phyloP scores from a whole-genome alignment of 1,140 invertebrate genomes.

The Thaumetopoea pityocampa region DNA sequence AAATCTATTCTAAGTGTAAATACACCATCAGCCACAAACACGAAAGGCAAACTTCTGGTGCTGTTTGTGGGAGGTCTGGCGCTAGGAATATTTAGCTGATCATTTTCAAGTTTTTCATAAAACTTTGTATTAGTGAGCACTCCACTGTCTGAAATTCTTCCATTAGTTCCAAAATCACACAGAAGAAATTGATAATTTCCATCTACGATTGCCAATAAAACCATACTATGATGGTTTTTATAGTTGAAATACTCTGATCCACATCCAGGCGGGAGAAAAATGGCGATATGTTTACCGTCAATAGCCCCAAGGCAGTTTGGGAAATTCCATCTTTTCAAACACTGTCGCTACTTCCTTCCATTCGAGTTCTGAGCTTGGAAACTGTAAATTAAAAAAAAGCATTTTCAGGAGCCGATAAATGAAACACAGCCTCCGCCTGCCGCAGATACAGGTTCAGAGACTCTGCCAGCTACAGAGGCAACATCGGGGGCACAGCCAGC shows the following conservation, averaged over 20 bases:
- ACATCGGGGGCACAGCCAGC: no score
- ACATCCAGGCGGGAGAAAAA: not conserved
- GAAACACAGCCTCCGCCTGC: no score
- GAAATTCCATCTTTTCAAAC: constrained; percentile 2
- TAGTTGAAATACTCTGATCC: constrained; percentile 5
- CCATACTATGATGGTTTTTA: not conserved
- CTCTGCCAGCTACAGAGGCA: no score
- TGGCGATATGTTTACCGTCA: constrained; percentile 2
- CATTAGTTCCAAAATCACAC: constrained; percentile 3
- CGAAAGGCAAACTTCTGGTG: not conserved
- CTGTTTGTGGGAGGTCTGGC: not conserved
- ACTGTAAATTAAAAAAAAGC: no score
- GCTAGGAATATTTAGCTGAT: not conserved
- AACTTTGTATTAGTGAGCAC: constrained; percentile 2
- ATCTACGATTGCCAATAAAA: constrained; percentile 2
- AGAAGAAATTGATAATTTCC: constrained; percentile 1
- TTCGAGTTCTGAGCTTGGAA: no score
- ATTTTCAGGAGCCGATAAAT: no score
- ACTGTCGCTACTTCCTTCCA: not conserved
- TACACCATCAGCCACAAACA: no score
- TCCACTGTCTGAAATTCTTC: constrained; percentile 3
- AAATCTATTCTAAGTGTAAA: no score
- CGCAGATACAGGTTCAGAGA: no score
- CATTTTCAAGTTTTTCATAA: not conserved
- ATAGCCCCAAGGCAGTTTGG: constrained; percentile 1